Evolutionary conservation across 1,140 invertebrate species (phyloP).

Genomic region (Chrysomallon squamiferum): DNA sequence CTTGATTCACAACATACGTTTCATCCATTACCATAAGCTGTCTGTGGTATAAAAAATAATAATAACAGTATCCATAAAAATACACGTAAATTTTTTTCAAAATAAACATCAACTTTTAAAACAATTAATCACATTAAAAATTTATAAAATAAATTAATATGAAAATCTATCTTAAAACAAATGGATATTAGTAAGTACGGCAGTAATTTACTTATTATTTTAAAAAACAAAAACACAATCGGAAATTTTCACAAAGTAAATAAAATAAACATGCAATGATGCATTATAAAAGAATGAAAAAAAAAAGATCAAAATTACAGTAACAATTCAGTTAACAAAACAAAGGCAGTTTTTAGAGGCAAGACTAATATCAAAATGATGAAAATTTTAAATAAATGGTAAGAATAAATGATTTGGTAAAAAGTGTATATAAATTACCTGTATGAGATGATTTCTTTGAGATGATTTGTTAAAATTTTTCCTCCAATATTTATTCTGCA

Average conservation of each 20-base stretch:
- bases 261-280: too few species aligned
- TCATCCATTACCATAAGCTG: constrained; percentile 99
- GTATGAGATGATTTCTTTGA: constrained; percentile 98
- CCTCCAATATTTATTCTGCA: constrained; percentile 92
- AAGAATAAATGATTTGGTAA: too few species aligned
- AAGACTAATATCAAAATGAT: too few species aligned
- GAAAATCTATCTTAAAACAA: background rate
- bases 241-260: too few species aligned
- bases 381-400: too few species aligned
- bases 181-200: too few species aligned
- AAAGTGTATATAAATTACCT: constrained; percentile 51
- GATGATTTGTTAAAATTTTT: constrained; percentile 96
- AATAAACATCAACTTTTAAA: background rate
- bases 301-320: too few species aligned
- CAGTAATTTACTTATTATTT: too few species aligned
- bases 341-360: too few species aligned
- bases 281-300: too few species aligned
- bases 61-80: background rate
- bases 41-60: constrained; percentile 63
- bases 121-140: constrained; percentile 1
- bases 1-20: constrained; percentile 98
- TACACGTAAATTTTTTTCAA: background rate
- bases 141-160: background rate
- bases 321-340: too few species aligned
- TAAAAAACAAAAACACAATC: too few species aligned